Percentiles rank a stretch among this genome's conserved stretches.
Conservation (phyloP, 2,797 vertebrate species). For the Orientallactaga sibirica region DNA sequence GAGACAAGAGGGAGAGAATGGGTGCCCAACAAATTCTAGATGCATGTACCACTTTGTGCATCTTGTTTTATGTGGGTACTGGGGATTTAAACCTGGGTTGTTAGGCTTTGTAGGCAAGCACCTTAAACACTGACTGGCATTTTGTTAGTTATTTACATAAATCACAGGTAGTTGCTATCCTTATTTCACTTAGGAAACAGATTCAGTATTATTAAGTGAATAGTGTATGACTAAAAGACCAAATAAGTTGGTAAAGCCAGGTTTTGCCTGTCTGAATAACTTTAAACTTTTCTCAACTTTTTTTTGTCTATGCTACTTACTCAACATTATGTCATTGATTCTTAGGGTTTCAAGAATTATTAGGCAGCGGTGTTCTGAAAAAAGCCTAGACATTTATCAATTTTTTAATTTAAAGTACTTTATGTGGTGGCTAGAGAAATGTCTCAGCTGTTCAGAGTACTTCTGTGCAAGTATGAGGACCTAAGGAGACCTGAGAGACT, state of each 20-base stretch:
- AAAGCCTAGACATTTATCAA: neutral
- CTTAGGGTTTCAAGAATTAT: neutral
- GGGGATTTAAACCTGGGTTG: too few species aligned
- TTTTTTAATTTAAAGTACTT: slow-evolving; percentile 44
- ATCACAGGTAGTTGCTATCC: slow-evolving; percentile 20
- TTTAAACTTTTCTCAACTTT: neutral
- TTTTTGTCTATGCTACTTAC: neutral
- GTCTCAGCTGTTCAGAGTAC: too few species aligned
- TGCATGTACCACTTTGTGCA: too few species aligned
- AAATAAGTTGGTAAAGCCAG: neutral
- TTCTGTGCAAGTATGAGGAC: too few species aligned
- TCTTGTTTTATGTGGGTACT: too few species aligned
- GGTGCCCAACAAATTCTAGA: too few species aligned
- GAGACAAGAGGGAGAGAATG: too few species aligned
- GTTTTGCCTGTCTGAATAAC: neutral
- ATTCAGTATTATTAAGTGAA: neutral
- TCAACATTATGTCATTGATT: neutral
- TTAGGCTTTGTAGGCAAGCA: too few species aligned
- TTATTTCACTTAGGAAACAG: slow-evolving; percentile 33
- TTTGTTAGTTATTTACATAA: slow-evolving; percentile 14
- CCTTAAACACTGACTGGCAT: neutral
- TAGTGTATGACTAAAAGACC: neutral
- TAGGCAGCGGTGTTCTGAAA: neutral
- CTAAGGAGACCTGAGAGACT: too few species aligned
- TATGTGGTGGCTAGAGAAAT: too few species aligned